Evolutionary conservation across 2,797 vertebrate genomes (phyloP), one percentile per base, ranked within the genome.

Genomic region (Paramormyrops hopkinsi): DNA sequence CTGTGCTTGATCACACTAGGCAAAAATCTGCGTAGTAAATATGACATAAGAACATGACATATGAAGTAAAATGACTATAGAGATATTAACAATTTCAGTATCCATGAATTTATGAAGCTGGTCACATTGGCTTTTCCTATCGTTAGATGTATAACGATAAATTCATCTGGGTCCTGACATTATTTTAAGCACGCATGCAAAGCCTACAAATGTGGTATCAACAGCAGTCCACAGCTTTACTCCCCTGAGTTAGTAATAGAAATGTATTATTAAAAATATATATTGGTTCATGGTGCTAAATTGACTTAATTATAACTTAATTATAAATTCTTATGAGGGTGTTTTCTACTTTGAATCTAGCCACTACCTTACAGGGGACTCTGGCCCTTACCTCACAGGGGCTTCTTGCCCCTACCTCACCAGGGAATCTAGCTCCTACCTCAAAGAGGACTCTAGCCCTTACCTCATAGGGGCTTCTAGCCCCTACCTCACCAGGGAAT

Each of bases 221-320:
- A 25, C 46, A 51, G 83, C 48, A 85, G 8, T 53, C 22, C 7
- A 51, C 83, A 85, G 48, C 48, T 51, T 51, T 22, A n/a, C 83
- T 54, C 17, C 53, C 53, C 53, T 53, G 48, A 29, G 48, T 46
- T 51, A 11, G 22, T 50, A 50, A 29, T 48, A 85, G 83, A 50
- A 53, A 85, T 5, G n/a, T 53, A 85, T 85, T 51, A 85, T 85
- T 85, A 29, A 53, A 53, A 85, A 12, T 9, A 85, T 29, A 11
- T 85, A 51, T 53, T 14, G 83, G 48, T 14, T 53, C 22, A 85
- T 85, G 83, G 2, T 51, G 48, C 50, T 85, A 85, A 85, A 25
- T 85, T n/a, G 14, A 22, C 48, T 25, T 25, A 85, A 85, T 53
- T 85, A 29, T 51, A 85, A 85, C 83, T 85, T 85, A n/a, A 85